A percentile compares a stretch with the other conserved stretches of the same genome.
These are phyloP conservation scores for Chrysogorgia sp. DNA, from an alignment of 92 coral and sea anemone genomes.

Conservation along the genomic window DNA sequence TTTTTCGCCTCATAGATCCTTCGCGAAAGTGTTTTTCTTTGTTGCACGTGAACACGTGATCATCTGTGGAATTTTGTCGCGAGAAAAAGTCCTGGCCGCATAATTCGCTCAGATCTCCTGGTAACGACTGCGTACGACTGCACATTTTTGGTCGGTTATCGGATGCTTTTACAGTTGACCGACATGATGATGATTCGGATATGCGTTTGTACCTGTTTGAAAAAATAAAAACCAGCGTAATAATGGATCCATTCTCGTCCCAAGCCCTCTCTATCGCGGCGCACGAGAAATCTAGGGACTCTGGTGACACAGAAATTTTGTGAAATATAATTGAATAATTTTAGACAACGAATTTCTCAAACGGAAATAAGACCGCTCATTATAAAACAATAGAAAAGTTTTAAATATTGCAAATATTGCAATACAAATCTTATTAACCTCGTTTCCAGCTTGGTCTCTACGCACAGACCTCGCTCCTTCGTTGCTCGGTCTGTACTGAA, in stretches of 20 bases:
- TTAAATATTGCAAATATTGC: no score
- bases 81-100: conserved; percentile 20
- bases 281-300: no score
- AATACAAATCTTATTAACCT: no score
- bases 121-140: conserved; percentile 29
- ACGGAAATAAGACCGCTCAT: no score
- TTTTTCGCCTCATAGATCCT: neutral
- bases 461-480: no score
- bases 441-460: no score
- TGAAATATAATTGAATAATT: no score
- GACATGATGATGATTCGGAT: conserved; percentile 27
- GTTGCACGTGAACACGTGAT: conserved; percentile 7
- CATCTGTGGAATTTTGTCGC: neutral
- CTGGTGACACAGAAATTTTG: no score
- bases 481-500: no score
- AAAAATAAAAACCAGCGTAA: neutral
- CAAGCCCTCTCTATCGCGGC: no score
- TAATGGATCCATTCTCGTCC: neutral
- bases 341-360: no score
- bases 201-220: conserved; percentile 24
- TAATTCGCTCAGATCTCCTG: conserved; percentile 24
- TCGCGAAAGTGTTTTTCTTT: conserved; percentile 4
- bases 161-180: neutral
- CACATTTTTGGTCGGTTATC: conserved; percentile 3
- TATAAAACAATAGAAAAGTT: no score